Evolutionary conservation across 2,888 invertebrate species (phyloP), one percentile per base, ranked within the genome.

Genomic region (Eupithecia centaureata): DNA sequence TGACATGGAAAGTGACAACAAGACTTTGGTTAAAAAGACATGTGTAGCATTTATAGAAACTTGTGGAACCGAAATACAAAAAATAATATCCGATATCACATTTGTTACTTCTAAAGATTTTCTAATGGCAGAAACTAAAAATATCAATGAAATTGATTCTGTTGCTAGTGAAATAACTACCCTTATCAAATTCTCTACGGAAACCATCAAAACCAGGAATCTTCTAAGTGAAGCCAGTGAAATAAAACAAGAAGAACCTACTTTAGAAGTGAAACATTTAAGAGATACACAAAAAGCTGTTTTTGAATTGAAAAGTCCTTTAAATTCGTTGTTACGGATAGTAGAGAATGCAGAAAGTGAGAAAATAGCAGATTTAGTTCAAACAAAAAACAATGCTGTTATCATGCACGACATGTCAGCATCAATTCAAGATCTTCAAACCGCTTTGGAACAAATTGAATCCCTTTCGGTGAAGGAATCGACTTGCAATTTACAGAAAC

Each of bases 1-100:
- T 42, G 95, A 95, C 77, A 94, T 95, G 74, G 95, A 95, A 83
- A 95, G 95, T 74, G 94, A 94, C 42, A 95, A 94, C 13, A 95
- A 94, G 64, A 96, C 96, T 0, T 86, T 96, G 10, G 95, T 96
- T 1, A 95, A 95, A 79, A 94, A 94, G 79, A 95, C 96, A 0
- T 96, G 96, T 81, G 94, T 95, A 15, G 95, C 95, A 75, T 94
- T 96, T 68, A 89, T 96, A 65, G 95, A 95, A 76, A 94, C 91
- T 28, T 94, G 95, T 67, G 94, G 95, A 3, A 86, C 89, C 57
- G 92, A 95, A 71, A 86, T 96, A 72, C 92, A 94, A 59, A 90
- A 93, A 58, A 86, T 94, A 5, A 86, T 95, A 60, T 89, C 92
- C 18, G 89, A 94, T 73, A 80, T 92, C 1, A 83, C 77, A 70